Base-by-base conservation (phyloP, 2,797 vertebrate species). In the Fratercula arctica region DNA sequence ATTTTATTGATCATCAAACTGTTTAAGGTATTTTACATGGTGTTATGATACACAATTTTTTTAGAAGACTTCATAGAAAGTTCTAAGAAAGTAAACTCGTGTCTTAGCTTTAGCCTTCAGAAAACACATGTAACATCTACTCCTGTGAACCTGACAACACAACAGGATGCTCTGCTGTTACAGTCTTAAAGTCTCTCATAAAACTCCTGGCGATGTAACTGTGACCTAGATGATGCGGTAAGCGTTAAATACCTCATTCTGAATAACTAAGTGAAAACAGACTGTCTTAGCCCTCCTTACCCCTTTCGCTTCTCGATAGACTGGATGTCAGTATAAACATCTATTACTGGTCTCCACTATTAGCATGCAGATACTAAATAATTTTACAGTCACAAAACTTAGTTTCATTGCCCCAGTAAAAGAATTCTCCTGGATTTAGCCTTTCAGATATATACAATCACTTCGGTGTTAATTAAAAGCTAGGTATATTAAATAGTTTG, bases 1-100 rank as follows among this genome's bases (percentile, higher is more conserved):
- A 17, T 80, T 96, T 96, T 87, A 93, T 93, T 96, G 68, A 82
- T 33, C 63, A 85, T 74, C 35, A 64, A 67, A 75, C 14, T 60
- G 33, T 31, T 79, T 29, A 53, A 72, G 29, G 41, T 66, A 85
- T 90, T 89, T 96, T 69, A 94, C 76, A 84, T 6, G 17, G 45
- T 57, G 16, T 85, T 89, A 68, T 6, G 21, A 48, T 59, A 74
- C 19, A 78, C 0, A 35, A 4, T 64, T 75, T 31, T 57, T 87
- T 87, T 28, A 90, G 35, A 79, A 78, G 37, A 48, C 41, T 87
- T 90, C 64, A 41, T 3, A 70, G 37, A 59, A 88, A 81, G 13
- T 79, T 78, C 37, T n/a, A 82, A 81, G 45, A 79, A 75, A 80
- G 35, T 70, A 89, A 90, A 89, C 75, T 56, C 69, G 16, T 9